Evolutionary conservation across 2,888 invertebrate species (phyloP).

Genomic region (Blastobasis adustella): DNA sequence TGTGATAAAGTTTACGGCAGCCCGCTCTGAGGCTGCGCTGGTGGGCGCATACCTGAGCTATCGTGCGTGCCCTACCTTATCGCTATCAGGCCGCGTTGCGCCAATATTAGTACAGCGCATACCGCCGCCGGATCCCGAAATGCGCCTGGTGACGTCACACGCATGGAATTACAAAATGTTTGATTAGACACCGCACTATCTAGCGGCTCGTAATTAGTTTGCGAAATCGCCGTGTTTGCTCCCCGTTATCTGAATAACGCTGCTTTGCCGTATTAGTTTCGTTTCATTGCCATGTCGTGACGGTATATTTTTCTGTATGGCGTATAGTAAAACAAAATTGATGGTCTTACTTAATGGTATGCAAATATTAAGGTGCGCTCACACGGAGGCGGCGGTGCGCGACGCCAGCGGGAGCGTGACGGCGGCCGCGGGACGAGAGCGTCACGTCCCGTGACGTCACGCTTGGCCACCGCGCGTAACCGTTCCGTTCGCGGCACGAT

Average conservation of each 20-base stretch:
- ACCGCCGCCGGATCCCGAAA: constrained; percentile 19
- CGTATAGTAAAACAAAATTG: too few species aligned
- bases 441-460: constrained; percentile 50
- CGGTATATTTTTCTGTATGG: too few species aligned
- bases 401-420: constrained; percentile 32
- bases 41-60: constrained; percentile 24
- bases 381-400: constrained; percentile 46
- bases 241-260: too few species aligned
- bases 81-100: constrained; percentile 26
- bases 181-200: too few species aligned
- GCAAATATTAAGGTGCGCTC: constrained; percentile 59
- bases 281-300: too few species aligned
- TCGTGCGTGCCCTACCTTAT: constrained; percentile 20
- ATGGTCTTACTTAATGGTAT: constrained; percentile 19
- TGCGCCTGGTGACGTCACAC: too few species aligned
- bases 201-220: too few species aligned
- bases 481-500: constrained; percentile 62
- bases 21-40: too few species aligned
- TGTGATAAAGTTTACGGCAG: too few species aligned
- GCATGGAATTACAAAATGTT: too few species aligned
- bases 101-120: constrained; percentile 46
- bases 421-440: constrained; percentile 26
- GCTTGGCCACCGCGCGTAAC: constrained; percentile 52
- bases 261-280: too few species aligned
- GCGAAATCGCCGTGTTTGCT: too few species aligned